Conservation (phyloP, 2,113 vertebrate genomes). For the Tupaia tana region DNA sequence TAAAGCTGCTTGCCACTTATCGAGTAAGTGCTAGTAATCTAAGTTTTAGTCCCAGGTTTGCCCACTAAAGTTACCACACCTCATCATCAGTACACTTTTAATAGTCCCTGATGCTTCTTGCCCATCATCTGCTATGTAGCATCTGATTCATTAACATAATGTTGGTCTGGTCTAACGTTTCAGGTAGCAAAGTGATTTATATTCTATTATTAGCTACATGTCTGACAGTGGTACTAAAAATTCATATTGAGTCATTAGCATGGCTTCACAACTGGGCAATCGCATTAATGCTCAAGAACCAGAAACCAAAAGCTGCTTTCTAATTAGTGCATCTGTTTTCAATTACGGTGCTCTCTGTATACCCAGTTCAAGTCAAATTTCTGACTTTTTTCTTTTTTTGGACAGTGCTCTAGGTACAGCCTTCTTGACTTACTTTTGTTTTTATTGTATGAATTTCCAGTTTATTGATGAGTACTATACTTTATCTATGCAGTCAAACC, state of each 20-base stretch:
- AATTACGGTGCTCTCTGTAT: conserved; percentile 37
- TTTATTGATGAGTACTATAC: not conserved
- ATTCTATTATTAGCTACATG: conserved; percentile 54
- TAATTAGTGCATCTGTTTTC: conserved; percentile 23
- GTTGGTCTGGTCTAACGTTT: conserved; percentile 34
- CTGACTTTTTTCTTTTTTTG: not conserved
- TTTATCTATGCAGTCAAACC: not conserved
- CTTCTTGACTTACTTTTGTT: not conserved
- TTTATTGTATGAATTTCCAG: not conserved
- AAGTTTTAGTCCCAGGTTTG: not conserved
- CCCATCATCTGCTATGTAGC: not conserved
- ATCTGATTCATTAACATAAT: conserved; percentile 54
- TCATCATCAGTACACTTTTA: not conserved
- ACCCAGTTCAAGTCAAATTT: not conserved
- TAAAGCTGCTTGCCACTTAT: not conserved
- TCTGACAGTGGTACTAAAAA: conserved; percentile 51
- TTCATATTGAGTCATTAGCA: conserved; percentile 52
- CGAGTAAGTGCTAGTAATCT: not conserved
- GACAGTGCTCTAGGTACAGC: not conserved
- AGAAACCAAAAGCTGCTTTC: conserved; percentile 40
- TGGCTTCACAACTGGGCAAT: conserved; percentile 58
- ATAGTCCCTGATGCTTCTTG: not conserved
- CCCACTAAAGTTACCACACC: not conserved
- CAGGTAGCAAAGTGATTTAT: conserved; percentile 57
- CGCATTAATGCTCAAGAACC: conserved; percentile 48